Base-by-base conservation (phyloP, 2,113 vertebrate species). In the Blennius ocellaris region DNA sequence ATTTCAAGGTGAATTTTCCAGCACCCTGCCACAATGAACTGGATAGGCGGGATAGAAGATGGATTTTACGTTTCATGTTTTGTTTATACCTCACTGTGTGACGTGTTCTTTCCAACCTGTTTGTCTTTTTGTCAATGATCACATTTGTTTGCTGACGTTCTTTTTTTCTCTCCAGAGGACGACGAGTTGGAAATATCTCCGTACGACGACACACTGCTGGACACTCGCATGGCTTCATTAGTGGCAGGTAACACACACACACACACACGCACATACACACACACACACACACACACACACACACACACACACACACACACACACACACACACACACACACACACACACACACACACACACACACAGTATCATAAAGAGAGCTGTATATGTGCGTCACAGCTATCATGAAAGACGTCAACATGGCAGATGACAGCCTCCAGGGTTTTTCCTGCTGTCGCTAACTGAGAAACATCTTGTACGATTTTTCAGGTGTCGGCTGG, bases 181-280 rank as follows among this genome's bases (percentile, higher is more conserved):
- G 87, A 92, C 11, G 91, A 92, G 40, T 57, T 90, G 52, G 91
- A 90, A 78, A 67, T 59, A 8, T 91, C 91, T 58, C 91, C 91
- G 0, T 92, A 92, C 64, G 86, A 91, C 2, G 78, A 90, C 63
- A 76, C 82, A 30, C 45, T 69, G 10, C 69, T 80, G 72, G 85
- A 92, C 43, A 78, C 73, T 39, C 87, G 62, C 12, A 90, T 91
- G 90, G 89, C 90, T 15, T 91, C 91, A 5, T 79, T 92, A 67
- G 85, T 88, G 36, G 75, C 91, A 78, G 90, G 91, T 92, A 88
- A 73, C 54, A 66, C 43, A 56, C 51, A 76, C 62, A 9, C 11
- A 7, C 5, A 58, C 6, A 61, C 48, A 49, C 55, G 67, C 8
- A 55, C 40, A 39, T 11, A 52, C 36, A 30, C n/a, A 8, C 39